Evolutionary conservation across 2,113 vertebrate species (phyloP).

Genomic region (Ammodytes dubius): DNA sequence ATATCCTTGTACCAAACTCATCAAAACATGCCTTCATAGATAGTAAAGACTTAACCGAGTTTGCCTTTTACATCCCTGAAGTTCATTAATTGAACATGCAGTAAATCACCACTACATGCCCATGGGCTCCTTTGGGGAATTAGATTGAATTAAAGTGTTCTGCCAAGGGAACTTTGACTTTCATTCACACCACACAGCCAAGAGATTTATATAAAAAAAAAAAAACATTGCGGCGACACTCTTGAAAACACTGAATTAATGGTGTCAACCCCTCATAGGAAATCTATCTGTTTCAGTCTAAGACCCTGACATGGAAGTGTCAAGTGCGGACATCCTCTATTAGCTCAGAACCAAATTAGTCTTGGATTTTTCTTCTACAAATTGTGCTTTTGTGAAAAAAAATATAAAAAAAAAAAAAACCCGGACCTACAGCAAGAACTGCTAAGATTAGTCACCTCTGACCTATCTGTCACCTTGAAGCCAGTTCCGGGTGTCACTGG

Average conservation of each 20-base stretch:
- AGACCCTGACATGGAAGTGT: constrained; percentile 1
- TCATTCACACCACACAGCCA: background rate
- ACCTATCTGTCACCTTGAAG: constrained; percentile 72
- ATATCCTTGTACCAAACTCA: background rate
- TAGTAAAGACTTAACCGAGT: background rate
- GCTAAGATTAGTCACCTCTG: constrained; percentile 78
- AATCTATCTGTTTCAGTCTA: background rate
- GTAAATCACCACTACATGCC: background rate
- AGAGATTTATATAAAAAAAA: background rate
- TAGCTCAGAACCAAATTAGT: constrained; percentile 63
- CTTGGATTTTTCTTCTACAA: constrained; percentile 57
- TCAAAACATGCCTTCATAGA: background rate
- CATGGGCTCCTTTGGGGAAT: background rate
- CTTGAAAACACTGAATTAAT: constrained; percentile 7
- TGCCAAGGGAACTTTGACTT: background rate
- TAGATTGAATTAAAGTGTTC: background rate
- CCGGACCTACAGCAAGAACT: constrained; percentile 65
- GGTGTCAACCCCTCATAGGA: constrained; percentile 10
- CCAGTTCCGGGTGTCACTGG: constrained; percentile 18
- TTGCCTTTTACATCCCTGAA: background rate
- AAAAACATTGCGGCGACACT: background rate
- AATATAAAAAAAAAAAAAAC: constrained; percentile 63
- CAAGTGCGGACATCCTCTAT: constrained; percentile 54
- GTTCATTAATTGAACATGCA: background rate
- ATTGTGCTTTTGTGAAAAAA: constrained; percentile 50